A percentile compares a stretch with the other conserved stretches of the same genome.
phyloP scores from a whole-genome alignment of 2,888 invertebrate genomes.

The Fragum sueziense region DNA sequence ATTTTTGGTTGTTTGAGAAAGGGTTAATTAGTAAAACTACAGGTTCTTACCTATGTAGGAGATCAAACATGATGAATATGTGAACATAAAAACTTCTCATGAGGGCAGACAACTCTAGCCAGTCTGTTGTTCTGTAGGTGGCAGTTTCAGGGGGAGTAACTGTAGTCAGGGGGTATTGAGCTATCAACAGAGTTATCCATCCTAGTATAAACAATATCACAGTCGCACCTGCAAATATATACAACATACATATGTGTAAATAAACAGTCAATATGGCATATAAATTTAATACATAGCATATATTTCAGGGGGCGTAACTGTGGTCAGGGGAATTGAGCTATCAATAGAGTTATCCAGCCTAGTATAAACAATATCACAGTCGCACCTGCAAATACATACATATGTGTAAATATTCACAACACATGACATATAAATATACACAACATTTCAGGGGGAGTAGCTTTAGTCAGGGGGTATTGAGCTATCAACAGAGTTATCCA shows the following conservation, averaged over 20 bases:
- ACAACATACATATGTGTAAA: too few species aligned
- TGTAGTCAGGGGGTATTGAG: slow-evolving; percentile 78
- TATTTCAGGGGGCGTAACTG: slow-evolving; percentile 79
- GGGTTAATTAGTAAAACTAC: too few species aligned
- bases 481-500: slow-evolving; percentile 78
- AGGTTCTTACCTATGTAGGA: slow-evolving; percentile 76
- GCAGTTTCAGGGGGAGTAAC: slow-evolving; percentile 79
- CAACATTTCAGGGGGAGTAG: slow-evolving; percentile 79
- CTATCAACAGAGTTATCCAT: slow-evolving; percentile 77
- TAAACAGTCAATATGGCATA: too few species aligned
- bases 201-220: slow-evolving; percentile 76
- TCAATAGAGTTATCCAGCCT: slow-evolving; percentile 78
- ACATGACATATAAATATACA: too few species aligned
- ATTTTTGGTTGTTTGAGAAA: too few species aligned
- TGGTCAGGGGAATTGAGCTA: slow-evolving; percentile 79
- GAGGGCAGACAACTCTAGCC: slow-evolving; percentile 74
- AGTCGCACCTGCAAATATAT: slow-evolving; percentile 65
- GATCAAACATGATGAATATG: slow-evolving; percentile 73
- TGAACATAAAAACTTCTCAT: slow-evolving; percentile 78
- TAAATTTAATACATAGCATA: too few species aligned
- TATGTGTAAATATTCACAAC: too few species aligned
- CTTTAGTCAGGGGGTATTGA: slow-evolving; percentile 78
- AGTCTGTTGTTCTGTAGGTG: slow-evolving; percentile 77
- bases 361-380: slow-evolving; percentile 75
- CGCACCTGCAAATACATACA: slow-evolving; percentile 61